Conservation (phyloP, 2,888 invertebrate species). For the Drosophila percnosoma region DNA sequence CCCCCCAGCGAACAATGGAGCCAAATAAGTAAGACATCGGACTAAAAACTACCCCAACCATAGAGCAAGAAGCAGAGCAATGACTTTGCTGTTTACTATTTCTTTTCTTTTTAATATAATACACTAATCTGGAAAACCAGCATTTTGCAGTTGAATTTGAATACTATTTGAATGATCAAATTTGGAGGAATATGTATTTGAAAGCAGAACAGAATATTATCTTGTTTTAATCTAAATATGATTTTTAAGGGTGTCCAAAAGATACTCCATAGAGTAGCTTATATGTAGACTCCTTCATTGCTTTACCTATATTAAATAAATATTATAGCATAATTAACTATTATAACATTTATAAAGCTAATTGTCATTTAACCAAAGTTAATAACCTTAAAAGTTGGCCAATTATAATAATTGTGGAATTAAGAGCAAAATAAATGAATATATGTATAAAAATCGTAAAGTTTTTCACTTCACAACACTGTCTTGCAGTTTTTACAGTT, state of each 20-base stretch:
- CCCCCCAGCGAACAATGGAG: conserved; percentile 25
- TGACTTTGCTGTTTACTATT: background rate
- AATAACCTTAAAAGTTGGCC: background rate
- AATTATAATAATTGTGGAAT: conserved; percentile 11
- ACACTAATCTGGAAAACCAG: background rate
- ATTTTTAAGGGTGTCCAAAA: background rate
- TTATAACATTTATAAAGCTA: background rate
- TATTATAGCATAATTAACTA: background rate
- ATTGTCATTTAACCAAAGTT: background rate
- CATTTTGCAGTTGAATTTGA: background rate
- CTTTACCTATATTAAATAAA: background rate
- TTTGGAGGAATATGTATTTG: background rate
- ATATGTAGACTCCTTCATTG: background rate
- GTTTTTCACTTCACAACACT: background rate
- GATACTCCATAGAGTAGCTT: background rate
- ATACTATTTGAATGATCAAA: background rate
- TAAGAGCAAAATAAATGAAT: background rate
- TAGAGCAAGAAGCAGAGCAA: conserved; percentile 2
- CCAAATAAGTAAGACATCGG: conserved; percentile 21
- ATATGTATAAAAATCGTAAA: background rate
- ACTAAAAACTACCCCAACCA: conserved; percentile 5
- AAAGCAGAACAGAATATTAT: background rate
- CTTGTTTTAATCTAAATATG: background rate
- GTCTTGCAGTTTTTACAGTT: background rate
- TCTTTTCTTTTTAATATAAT: background rate